Evolutionary conservation across 2,888 invertebrate genomes (phyloP).

Genomic region (Protophormia terraenovae): DNA sequence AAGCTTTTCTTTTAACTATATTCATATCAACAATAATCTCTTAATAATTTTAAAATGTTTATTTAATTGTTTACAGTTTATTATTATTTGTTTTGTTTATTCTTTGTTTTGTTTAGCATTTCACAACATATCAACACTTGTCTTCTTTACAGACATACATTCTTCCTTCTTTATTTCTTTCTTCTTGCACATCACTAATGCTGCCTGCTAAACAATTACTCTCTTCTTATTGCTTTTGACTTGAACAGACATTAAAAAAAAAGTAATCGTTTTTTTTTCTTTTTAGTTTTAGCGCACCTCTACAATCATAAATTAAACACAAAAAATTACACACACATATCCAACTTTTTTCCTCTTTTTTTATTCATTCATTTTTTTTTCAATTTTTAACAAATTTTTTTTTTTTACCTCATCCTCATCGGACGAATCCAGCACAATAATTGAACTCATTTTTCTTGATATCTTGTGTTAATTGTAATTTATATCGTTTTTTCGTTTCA

Average conservation of each 20-base stretch:
- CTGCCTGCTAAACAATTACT: constrained; percentile 35
- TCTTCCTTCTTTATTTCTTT: not conserved
- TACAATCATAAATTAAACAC: constrained; percentile 42
- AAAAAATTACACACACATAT: constrained; percentile 44
- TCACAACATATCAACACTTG: constrained; percentile 57
- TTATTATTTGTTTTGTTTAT: not conserved
- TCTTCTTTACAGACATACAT: constrained; percentile 1
- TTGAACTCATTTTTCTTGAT: constrained; percentile 75
- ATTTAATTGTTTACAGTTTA: not conserved
- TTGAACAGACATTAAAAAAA: constrained; percentile 41
- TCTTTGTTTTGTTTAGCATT: constrained; percentile 45
- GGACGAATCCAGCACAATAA: constrained; percentile 80
- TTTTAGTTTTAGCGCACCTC: constrained; percentile 56
- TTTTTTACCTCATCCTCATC: constrained; percentile 81
- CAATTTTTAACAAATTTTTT: constrained; percentile 34
- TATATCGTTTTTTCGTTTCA: constrained; percentile 21
- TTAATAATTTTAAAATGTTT: not conserved
- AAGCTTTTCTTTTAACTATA: no score
- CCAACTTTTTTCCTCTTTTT: constrained; percentile 53
- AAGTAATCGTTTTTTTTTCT: constrained; percentile 63
- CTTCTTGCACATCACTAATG: constrained; percentile 53
- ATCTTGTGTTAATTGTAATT: not conserved
- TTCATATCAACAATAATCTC: no score
- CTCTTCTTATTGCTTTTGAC: constrained; percentile 16
- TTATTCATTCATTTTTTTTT: constrained; percentile 56